Evolutionary conservation across 2,888 invertebrate genomes (phyloP), one percentile per base, ranked within the genome.

Genomic region (Ormyrus nitidulus): DNA sequence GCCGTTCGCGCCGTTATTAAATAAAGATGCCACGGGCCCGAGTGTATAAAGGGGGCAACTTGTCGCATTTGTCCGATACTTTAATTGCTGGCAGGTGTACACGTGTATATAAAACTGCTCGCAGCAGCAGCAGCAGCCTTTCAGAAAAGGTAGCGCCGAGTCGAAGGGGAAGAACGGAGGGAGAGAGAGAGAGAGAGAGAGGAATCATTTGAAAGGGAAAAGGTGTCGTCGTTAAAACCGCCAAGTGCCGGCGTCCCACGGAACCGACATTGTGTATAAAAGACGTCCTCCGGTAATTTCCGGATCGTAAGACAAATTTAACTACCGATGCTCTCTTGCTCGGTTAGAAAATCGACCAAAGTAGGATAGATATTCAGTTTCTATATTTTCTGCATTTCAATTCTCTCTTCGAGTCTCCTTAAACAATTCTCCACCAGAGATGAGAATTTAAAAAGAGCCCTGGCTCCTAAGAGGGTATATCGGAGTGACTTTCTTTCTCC

Each of bases 161-260:
- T n/a, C 5, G 51, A 68, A 53, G n/a, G 19, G 10, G 7, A 44
- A 51, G 34, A 48, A 8, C 53, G 49, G 19, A 10, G 54, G n/a
- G 64, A 65, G 59, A 54, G 51, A 58, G 64, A 75, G 64, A 75
- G 65, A 65, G 44, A 75, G 68, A 68, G 65, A 65, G 44, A 54
- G 74, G 71, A 76, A 70, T 74, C 73, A 53, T 79, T 72, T 77
- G 62, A 75, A 65, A 79, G 73, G 77, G 76, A 77, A 77, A 75
- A 80, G 77, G 82, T 81, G 82, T 77, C 75, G 81, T 83, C 79
- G 83, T 79, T 83, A 79, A 77, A 78, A 80, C 66, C 81, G 71
- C 61, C 74, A 79, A 81, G 81, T 84, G 79, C 61, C 49, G 70
- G 61, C 64, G 53, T 68, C 58, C 77, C 73, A 73, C 59, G 82